Base-by-base conservation (phyloP, 1,140 invertebrate species). In the Physella acuta region DNA sequence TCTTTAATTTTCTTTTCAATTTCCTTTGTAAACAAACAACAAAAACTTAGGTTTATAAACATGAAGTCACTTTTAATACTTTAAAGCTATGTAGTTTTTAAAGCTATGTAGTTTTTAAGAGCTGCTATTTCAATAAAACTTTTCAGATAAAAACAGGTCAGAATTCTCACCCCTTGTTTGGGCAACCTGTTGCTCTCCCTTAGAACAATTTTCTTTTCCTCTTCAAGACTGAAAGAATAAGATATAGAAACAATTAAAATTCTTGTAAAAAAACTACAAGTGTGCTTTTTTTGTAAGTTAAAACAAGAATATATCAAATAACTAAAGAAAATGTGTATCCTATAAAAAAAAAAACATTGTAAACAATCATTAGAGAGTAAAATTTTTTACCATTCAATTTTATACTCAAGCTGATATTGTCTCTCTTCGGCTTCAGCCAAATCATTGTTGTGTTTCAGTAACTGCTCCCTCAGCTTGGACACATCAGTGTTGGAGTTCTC, bases 1-100 rank as follows among this genome's bases (percentile, higher is more conserved):
- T 85, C 79, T 68, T 84, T 83, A 16, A 83, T 78, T 72, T 84
- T 84, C 61, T 84, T 83, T 63, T 86, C 82, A n/a, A 84, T 76
- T 72, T 85, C 82, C 79, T 85, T 65, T 11, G n/a, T n/a, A n/a
- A n/a, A n/a, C n/a, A n/a, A n/a, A n/a, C n/a, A n/a, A n/a, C n/a
- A n/a, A n/a, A 56, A 14, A 14, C n/a, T 11, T 49, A 14, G 24
- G 60, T 33, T 39, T 44, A 31, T 24, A 16, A 30, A n/a, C n/a
- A n/a, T n/a, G n/a, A n/a, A n/a, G n/a, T n/a, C n/a, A n/a, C n/a
- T n/a, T n/a, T n/a, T n/a, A n/a, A n/a, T n/a, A n/a, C n/a, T n/a
- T n/a, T n/a, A n/a, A n/a, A n/a, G n/a, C n/a, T n/a, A n/a, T n/a
- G n/a, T n/a, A n/a, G n/a, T n/a, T n/a, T n/a, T n/a, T n/a, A n/a